Evolutionary conservation across 1,140 invertebrate genomes (phyloP).

Genomic region (Anadara kagoshimensis): DNA sequence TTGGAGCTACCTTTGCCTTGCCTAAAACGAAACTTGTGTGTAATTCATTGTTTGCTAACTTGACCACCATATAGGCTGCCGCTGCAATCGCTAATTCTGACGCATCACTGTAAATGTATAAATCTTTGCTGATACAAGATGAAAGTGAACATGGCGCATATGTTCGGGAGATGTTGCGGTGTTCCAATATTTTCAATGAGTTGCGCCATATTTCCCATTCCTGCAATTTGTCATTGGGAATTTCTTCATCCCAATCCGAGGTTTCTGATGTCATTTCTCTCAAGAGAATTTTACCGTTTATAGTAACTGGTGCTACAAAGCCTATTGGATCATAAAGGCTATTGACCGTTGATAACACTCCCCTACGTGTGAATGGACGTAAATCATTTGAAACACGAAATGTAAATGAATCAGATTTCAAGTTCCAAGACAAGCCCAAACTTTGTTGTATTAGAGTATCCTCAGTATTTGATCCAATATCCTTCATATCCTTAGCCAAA

Average conservation of each 20-base stretch:
- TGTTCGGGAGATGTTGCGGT: conserved; percentile 10
- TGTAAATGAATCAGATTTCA: no score
- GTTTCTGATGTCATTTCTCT: conserved; percentile 1
- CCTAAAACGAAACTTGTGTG: conserved; percentile 24
- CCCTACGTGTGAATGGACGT: no score
- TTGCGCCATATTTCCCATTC: conserved; percentile 38
- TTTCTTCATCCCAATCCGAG: conserved; percentile 35
- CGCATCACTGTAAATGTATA: conserved; percentile 38
- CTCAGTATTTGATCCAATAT: neutral
- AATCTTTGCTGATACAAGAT: conserved; percentile 68
- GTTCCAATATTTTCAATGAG: conserved; percentile 12
- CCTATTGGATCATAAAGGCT: neutral
- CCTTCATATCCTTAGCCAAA: conserved; percentile 18
- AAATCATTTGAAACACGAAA: no score
- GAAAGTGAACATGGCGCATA: conserved; percentile 40
- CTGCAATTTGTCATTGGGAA: conserved; percentile 1
- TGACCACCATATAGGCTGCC: conserved; percentile 50
- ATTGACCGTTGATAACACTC: no score
- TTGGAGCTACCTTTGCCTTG: conserved; percentile 24
- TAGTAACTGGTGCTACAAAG: conserved; percentile 18
- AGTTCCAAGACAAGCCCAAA: no score
- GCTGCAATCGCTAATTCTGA: conserved; percentile 34
- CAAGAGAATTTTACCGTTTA: conserved; percentile 38
- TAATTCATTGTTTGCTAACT: neutral
- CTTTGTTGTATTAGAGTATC: no score